Base-by-base conservation (phyloP, 2,888 invertebrate species). In the Diarsia dahlii region DNA sequence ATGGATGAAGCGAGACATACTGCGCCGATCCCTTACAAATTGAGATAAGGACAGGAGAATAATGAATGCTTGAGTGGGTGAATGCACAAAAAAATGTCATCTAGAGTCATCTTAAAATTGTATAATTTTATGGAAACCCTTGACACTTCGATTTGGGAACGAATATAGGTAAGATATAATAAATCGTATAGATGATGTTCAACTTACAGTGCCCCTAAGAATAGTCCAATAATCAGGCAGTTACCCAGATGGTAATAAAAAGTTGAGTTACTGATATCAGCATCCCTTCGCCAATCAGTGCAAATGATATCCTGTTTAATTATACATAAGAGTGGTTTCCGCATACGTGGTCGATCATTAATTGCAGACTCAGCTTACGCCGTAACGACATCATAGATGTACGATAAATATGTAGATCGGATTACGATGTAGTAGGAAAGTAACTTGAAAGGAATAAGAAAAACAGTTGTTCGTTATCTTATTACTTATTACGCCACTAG, bases 321-420 rank as follows among this genome's bases (percentile, higher is more conserved):
- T 63, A 65, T 48, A 65, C 34, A 15, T 71, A 52, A 46, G 73
- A 13, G 13, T 20, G 80, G 80, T 72, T 79, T 65, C 45, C 20
- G 34, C 50, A 50, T 64, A 34, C 56, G 23, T 71, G 46, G 4
- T 34, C 13, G 0, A 23, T 13, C 20, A 72, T 80, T 65, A 71
- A 79, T 52, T 71, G 45, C n/a, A 39, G 58, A 56, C n/a, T 79
- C 64, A 64, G 62, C 10, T 75, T 76, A 78, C 62, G 48, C 18
- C n/a, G n/a, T 54, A 62, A 28, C 46, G 15, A 28, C 10, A 20
- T 62, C 60, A 70, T 54, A 28, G 18, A 28, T 70, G 20, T 70
- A 39, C 28, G 48, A 45, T 70, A 48, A 78, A 70, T 28, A 45
- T 8, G 1, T 28, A 65, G 77, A 50, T 65, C 45, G 54, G 77